A percentile compares a stretch with the other conserved stretches of the same genome.
Evolutionary conservation across 2,888 invertebrate species (phyloP).

Genomic region (Parnassius apollo): DNA sequence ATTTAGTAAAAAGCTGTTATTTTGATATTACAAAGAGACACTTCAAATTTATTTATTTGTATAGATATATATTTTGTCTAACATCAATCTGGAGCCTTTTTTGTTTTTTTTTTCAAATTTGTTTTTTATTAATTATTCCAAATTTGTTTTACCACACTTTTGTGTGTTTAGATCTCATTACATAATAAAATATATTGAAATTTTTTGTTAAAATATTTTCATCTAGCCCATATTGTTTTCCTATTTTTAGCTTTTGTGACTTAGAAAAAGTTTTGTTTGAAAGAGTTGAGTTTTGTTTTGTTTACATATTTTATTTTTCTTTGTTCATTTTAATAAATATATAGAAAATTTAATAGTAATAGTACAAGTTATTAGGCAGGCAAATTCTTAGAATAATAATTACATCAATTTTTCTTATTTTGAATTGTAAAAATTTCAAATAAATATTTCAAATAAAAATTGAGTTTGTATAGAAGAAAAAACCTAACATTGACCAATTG

Average conservation of each 20-base stretch:
- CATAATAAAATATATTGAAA: slow-evolving; percentile 20
- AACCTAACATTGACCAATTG: no score
- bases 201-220: slow-evolving; percentile 3
- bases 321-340: slow-evolving; percentile 64
- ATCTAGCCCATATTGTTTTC: background rate
- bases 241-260: slow-evolving; percentile 58
- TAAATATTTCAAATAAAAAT: no score
- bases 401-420: no score
- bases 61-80: background rate
- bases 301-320: slow-evolving; percentile 76
- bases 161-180: slow-evolving; percentile 49
- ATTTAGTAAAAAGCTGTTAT: no score
- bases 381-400: no score
- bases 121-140: no score
- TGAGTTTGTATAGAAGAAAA: no score
- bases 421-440: no score
- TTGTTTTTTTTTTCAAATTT: slow-evolving; percentile 3
- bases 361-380: no score
- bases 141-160: slow-evolving; percentile 10
- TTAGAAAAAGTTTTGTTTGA: slow-evolving; percentile 55
- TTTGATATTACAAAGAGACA: no score
- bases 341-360: no score
- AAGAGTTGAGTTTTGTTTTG: slow-evolving; percentile 57
- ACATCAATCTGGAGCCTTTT: slow-evolving; percentile 19
- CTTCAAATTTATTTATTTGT: no score